These are phyloP conservation scores for Seriola rivoliana DNA, from an alignment of 2,113 vertebrate species.

Conservation along the genomic window DNA sequence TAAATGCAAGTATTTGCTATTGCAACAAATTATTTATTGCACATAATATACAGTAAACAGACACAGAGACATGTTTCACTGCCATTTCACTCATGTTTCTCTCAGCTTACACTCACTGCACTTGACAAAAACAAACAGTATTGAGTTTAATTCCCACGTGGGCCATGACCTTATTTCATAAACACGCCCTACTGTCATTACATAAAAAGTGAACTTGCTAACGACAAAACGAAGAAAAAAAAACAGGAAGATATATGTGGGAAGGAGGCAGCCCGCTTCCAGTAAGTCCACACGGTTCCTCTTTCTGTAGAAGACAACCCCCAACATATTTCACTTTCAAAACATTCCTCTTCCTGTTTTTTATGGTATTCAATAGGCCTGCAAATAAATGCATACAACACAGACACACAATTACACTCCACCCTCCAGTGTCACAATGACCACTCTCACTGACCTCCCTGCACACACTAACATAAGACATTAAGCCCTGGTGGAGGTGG, in stretches of 20 bases:
- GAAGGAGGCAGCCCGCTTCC: conserved; percentile 51
- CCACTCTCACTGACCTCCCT: conserved; percentile 6
- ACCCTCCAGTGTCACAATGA: not conserved
- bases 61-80: too few species aligned
- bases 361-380: not conserved
- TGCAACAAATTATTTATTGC: not conserved
- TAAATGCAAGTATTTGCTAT: not conserved
- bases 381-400: not conserved
- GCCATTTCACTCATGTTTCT: too few species aligned
- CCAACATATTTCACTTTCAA: conserved; percentile 51
- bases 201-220: conserved; percentile 47
- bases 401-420: not conserved
- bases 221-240: conserved; percentile 15
- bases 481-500: not conserved
- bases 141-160: not conserved
- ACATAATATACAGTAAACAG: not conserved
- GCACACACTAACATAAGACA: not conserved
- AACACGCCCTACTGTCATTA: not conserved
- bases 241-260: conserved; percentile 41
- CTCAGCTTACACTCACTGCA: not conserved
- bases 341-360: conserved; percentile 66
- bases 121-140: not conserved
- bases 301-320: conserved; percentile 54
- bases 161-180: conserved; percentile 2
- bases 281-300: conserved; percentile 59